Conservation (phyloP, 2,888 invertebrate genomes). For the Parnassius orleans region DNA sequence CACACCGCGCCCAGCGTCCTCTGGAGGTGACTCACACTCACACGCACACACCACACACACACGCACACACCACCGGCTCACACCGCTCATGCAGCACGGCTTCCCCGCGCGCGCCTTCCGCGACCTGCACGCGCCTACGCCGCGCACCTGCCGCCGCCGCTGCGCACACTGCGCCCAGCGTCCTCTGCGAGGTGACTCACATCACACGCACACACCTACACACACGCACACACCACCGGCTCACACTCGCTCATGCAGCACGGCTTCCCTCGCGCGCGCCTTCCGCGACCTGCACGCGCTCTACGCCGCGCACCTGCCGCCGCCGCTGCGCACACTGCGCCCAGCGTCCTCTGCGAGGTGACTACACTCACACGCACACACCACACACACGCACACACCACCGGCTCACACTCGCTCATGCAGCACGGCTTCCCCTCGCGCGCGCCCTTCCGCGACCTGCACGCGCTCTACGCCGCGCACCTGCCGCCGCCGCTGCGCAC, state of each 20-base stretch:
- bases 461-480: constrained; percentile 92
- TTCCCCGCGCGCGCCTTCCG: not conserved
- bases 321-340: constrained; percentile 89
- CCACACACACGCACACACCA: too few species aligned
- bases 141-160: not conserved
- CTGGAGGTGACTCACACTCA: constrained; percentile 86
- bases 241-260: constrained; percentile 60
- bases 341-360: constrained; percentile 55
- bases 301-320: constrained; percentile 91
- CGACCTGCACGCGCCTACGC: not conserved
- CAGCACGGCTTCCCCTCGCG: constrained; percentile 94
- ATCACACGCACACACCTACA: too few species aligned
- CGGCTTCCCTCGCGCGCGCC: constrained; percentile 96
- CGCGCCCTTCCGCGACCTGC: constrained; percentile 93
- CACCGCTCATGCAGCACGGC: constrained; percentile 42
- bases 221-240: not conserved
- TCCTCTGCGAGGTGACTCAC: not conserved
- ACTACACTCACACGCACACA: too few species aligned
- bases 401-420: not conserved
- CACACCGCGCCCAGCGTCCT: constrained; percentile 93
- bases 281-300: constrained; percentile 92
- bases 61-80: not conserved
- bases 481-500: constrained; percentile 91
- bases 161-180: not conserved
- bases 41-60: too few species aligned